phyloP scores from a whole-genome alignment of 2,113 vertebrate genomes.

The Gavia stellata region DNA sequence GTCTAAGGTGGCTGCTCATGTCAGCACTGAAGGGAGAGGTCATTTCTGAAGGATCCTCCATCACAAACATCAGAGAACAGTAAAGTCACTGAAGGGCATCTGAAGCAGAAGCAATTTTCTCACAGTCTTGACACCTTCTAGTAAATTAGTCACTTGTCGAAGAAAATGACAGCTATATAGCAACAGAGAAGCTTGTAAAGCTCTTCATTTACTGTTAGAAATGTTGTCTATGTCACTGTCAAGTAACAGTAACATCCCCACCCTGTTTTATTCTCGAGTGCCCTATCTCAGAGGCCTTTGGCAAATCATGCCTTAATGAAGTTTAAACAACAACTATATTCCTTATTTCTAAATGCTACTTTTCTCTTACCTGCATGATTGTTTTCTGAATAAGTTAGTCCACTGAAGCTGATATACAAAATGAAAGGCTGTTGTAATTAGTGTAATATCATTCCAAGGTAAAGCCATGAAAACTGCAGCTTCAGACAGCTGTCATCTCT shows the following conservation, averaged over 20 bases:
- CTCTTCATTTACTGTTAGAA: slow-evolving; percentile 20
- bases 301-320: background rate
- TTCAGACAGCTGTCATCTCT: slow-evolving; percentile 12
- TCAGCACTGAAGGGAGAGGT: background rate
- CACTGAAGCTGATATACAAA: background rate
- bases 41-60: slow-evolving; percentile 16
- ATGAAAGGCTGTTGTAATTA: slow-evolving; percentile 8
- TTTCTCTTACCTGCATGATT: background rate
- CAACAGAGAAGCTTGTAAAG: background rate
- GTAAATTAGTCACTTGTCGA: slow-evolving; percentile 35
- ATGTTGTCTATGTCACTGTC: background rate
- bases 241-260: background rate
- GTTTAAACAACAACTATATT: background rate
- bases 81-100: slow-evolving; percentile 12
- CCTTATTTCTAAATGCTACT: background rate
- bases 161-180: slow-evolving; percentile 23
- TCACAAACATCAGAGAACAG: slow-evolving; percentile 20
- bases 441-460: background rate
- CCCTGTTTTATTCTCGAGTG: background rate
- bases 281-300: background rate
- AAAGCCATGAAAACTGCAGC: background rate
- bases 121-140: slow-evolving; percentile 1
- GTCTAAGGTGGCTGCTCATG: background rate
- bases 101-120: slow-evolving; percentile 14
- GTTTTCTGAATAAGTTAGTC: background rate